Percentiles rank a stretch among this genome's conserved stretches.
Conservation (phyloP, 2,113 vertebrate species). For the Chrysemys picta region DNA sequence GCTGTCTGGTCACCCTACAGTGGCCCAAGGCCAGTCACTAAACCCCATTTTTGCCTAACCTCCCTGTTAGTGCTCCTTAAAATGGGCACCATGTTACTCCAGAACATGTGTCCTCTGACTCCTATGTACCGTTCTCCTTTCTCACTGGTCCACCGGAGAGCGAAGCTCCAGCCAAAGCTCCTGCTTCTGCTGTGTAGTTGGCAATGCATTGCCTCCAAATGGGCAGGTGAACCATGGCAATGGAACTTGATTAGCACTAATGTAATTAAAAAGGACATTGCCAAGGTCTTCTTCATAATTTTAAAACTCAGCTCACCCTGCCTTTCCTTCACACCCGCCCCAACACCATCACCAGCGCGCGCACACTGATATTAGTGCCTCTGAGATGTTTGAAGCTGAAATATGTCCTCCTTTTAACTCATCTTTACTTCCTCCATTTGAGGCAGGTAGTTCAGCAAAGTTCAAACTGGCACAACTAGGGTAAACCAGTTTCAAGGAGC, state of each 20-base stretch:
- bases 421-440: not conserved
- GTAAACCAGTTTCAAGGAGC: not conserved
- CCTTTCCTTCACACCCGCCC: not conserved
- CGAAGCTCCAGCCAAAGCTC: not conserved
- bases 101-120: not conserved
- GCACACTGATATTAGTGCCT: not conserved
- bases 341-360: not conserved
- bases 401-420: not conserved
- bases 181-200: not conserved
- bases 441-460: not conserved
- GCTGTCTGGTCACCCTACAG: not conserved
- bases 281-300: not conserved
- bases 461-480: not conserved
- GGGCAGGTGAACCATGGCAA: not conserved
- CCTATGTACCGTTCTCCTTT: not conserved
- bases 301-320: not conserved
- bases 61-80: not conserved
- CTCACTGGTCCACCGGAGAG: not conserved
- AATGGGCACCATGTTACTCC: not conserved
- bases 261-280: conserved; percentile 19
- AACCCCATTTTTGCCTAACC: rapidly evolving
- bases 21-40: not conserved
- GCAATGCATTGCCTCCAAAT: not conserved
- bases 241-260: not conserved
- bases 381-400: not conserved